Percentiles rank a stretch among this genome's conserved stretches.
Conservation (phyloP, 64 coral and sea anemone species). For the Trachythela sp. region DNA sequence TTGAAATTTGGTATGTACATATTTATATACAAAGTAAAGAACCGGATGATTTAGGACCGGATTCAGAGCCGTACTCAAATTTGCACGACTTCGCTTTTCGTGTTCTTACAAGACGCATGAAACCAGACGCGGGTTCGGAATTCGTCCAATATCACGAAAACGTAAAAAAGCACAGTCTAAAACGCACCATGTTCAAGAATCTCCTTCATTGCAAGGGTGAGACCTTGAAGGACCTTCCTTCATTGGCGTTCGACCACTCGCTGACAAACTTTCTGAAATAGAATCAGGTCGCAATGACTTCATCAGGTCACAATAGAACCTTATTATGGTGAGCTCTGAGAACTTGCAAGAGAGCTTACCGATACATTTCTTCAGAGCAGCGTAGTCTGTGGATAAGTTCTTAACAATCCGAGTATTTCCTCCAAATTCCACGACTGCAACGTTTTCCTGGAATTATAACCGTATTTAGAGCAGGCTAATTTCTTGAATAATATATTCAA, state of each 20-base stretch:
- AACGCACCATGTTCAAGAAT: constrained; percentile 52
- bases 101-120: too few species aligned
- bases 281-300: background rate
- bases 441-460: constrained; percentile 57
- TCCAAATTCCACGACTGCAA: constrained; percentile 65
- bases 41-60: too few species aligned
- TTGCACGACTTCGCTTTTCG: too few species aligned
- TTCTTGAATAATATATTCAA: too few species aligned
- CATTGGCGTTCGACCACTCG: constrained; percentile 57
- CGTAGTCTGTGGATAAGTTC: constrained; percentile 59
- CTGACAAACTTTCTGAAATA: constrained; percentile 51
- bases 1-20: too few species aligned
- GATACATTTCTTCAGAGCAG: constrained; percentile 31
- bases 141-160: background rate
- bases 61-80: too few species aligned
- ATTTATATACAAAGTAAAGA: too few species aligned
- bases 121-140: too few species aligned
- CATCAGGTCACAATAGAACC: too few species aligned
- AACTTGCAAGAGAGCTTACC: constrained; percentile 11
- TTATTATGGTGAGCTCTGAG: background rate
- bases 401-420: constrained; percentile 56
- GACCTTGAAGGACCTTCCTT: constrained; percentile 64
- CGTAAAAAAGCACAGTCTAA: background rate
- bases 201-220: constrained; percentile 54
- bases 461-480: background rate